A percentile compares a stretch with the other conserved stretches of the same genome.
phyloP scores from a whole-genome alignment of 1,140 invertebrate species.

The Penaeus chinensis region DNA sequence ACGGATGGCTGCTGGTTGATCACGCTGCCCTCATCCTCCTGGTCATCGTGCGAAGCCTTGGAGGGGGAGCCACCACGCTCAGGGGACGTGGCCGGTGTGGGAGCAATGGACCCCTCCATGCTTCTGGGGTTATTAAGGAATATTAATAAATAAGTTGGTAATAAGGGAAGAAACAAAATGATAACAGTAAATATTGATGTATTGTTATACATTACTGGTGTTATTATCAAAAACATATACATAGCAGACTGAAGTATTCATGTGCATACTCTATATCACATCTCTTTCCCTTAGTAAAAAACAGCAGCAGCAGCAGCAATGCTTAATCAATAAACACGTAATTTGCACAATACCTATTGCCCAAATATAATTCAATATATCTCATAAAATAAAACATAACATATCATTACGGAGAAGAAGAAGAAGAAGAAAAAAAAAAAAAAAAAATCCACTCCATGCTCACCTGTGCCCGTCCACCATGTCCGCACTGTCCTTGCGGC shows the following conservation, averaged over 20 bases:
- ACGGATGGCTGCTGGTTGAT: conserved; percentile 36
- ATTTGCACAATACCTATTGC: too few species aligned
- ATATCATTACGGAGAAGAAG: neutral
- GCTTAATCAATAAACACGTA: too few species aligned
- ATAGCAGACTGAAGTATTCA: too few species aligned
- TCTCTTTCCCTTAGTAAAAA: too few species aligned
- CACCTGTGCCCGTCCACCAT: conserved; percentile 45
- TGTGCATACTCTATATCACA: too few species aligned
- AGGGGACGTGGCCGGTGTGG: conserved; percentile 62
- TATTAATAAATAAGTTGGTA: neutral
- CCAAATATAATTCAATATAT: too few species aligned
- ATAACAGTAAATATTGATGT: neutral
- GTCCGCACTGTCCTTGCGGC: conserved; percentile 49
- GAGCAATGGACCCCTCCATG: conserved; percentile 58
- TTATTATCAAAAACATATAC: too few species aligned
- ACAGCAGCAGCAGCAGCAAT: too few species aligned
- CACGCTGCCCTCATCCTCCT: conserved; percentile 15
- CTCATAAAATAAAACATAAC: too few species aligned
- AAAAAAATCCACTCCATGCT: neutral
- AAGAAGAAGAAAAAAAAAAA: neutral
- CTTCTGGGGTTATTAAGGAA: conserved; percentile 11
- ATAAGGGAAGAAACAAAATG: neutral
- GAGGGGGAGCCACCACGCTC: conserved; percentile 26
- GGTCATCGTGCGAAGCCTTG: conserved; percentile 21
- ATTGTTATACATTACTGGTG: too few species aligned